Conservation (phyloP, 1,140 invertebrate species). For the Drosophila chauvacae region DNA sequence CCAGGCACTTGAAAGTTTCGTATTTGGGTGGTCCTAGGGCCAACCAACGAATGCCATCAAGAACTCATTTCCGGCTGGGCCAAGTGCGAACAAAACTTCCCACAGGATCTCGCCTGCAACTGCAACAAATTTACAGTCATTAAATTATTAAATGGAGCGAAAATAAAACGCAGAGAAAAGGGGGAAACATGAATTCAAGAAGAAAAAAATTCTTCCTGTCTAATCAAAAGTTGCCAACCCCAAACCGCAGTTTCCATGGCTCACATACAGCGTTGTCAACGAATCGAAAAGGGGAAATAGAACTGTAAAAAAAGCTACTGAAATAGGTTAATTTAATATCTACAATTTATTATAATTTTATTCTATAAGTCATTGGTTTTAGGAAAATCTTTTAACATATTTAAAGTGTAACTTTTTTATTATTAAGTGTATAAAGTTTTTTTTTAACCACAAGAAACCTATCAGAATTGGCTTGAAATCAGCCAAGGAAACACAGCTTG, state of each 20-base stretch:
- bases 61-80: conserved; percentile 69
- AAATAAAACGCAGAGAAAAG: conserved; percentile 27
- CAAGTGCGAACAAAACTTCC: conserved; percentile 36
- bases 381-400: too few species aligned
- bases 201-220: conserved; percentile 44
- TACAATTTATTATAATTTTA: not conserved
- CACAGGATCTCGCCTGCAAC: conserved; percentile 47
- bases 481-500: conserved; percentile 20
- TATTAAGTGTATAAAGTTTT: not conserved
- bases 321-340: too few species aligned
- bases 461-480: not conserved
- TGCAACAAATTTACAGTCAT: conserved; percentile 52
- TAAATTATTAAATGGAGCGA: conserved; percentile 79
- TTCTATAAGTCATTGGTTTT: not conserved
- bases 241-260: conserved; percentile 21
- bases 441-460: not conserved
- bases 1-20: conserved; percentile 52
- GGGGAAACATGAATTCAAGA: conserved; percentile 12
- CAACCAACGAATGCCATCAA: conserved; percentile 53
- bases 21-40: conserved; percentile 42
- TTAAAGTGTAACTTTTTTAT: not conserved
- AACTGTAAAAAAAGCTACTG: not conserved
- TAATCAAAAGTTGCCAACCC: conserved; percentile 63
- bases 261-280: conserved; percentile 1
- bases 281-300: not conserved